These are phyloP conservation scores for Torymus aiolomorphi DNA, from an alignment of 2,888 invertebrate species.

Conservation along the genomic window DNA sequence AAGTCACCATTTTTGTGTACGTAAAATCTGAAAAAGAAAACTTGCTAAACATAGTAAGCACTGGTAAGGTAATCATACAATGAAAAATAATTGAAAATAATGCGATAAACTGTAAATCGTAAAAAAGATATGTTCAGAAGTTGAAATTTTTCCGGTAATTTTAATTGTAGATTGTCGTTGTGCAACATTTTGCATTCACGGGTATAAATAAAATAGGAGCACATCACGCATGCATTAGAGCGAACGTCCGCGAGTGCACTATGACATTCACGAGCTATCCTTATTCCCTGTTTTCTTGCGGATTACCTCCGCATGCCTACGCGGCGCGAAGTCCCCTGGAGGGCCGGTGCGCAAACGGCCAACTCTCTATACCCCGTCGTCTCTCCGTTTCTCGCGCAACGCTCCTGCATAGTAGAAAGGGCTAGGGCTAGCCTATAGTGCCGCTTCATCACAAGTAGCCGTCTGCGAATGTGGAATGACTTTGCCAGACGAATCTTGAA, in stretches of 20 bases:
- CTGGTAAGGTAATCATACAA: too few species aligned
- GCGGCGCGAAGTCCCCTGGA: slow-evolving; percentile 20
- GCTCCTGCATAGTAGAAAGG: slow-evolving; percentile 66
- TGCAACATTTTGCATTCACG: slow-evolving; percentile 4
- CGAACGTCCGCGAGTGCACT: slow-evolving; percentile 11
- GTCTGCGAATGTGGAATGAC: slow-evolving; percentile 56
- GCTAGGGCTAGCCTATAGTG: too few species aligned
- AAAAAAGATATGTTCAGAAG: too few species aligned
- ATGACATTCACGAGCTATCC: slow-evolving; percentile 54
- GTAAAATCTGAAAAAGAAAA: too few species aligned
- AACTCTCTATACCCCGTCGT: slow-evolving; percentile 22
- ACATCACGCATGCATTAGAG: slow-evolving; percentile 51
- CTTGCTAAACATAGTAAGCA: too few species aligned
- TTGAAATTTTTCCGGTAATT: too few species aligned
- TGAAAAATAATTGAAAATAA: too few species aligned
- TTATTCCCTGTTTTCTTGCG: slow-evolving; percentile 50
- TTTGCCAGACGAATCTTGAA: background rate
- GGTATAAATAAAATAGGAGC: slow-evolving; percentile 38
- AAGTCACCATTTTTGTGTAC: too few species aligned
- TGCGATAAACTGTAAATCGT: too few species aligned
- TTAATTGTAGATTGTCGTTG: background rate
- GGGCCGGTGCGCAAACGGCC: background rate
- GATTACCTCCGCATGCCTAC: slow-evolving; percentile 16
- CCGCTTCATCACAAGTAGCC: slow-evolving; percentile 68
- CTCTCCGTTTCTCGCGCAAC: background rate